Base-by-base conservation (phyloP, 2,797 vertebrate species). In the Podargus strigoides region DNA sequence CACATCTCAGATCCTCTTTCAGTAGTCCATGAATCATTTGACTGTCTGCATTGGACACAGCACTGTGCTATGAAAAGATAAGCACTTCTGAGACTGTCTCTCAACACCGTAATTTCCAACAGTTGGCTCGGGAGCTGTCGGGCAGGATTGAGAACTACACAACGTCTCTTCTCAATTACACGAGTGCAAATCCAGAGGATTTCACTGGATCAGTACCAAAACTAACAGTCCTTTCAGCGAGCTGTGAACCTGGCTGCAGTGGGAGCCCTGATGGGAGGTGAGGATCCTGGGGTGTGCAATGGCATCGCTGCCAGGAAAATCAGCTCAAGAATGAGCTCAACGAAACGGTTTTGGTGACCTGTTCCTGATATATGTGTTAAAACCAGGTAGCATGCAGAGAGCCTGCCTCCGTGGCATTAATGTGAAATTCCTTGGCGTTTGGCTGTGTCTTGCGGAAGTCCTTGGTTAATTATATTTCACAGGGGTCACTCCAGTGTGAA, bases 181-280 rank as follows among this genome's bases (percentile, higher is more conserved):
- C 0, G 24, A 41, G 58, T 95, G 90, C 41, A 94, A 95, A 95
- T 90, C 90, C 86, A 89, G 82, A 91, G 94, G 93, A 80, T 92
- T 90, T 74, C 56, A 22, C 64, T 77, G 86, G 84, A 77, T 67
- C 42, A 32, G 46, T 23, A 77, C 72, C 93, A 90, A 63, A 63
- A 62, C 22, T n/a, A 85, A 46, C 59, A 55, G 30, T 39, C 28
- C 46, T 70, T 34, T 12, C 67, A 88, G 42, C 0, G 0, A 76
- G 77, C 80, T 4, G 1, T 55, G 80, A 81, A 21, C 66, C 81
- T 89, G 89, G 53, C 69, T 93, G 80, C 50, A 76, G 59, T 1
- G 5, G 80, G 80, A 90, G 62, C 27, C 10, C 49, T 39, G 84
- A 12, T 1, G 14, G 74, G 39, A 80, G 27, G 6, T 47, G 59